Evolutionary conservation across 2,888 invertebrate genomes (phyloP), one percentile per base, ranked within the genome.

Genomic region (Thereva unica): DNA sequence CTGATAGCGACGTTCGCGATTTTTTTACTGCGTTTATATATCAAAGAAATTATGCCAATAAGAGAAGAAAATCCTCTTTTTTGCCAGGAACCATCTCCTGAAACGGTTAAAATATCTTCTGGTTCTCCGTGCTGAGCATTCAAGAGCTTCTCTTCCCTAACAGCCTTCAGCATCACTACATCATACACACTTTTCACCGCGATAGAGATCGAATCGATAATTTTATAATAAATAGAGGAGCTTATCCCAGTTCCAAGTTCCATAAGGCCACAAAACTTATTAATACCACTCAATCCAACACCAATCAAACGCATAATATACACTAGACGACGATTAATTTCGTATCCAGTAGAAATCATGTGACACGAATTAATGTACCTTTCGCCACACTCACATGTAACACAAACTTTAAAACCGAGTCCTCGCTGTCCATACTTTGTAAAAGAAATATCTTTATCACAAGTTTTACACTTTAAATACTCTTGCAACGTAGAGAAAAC

Each of bases 21-120:
- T n/a, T n/a, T n/a, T n/a, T n/a, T n/a, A n/a, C n/a, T n/a, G n/a
- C n/a, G n/a, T n/a, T n/a, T n/a, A n/a, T n/a, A n/a, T n/a, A n/a
- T n/a, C n/a, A 49, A 37, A 63, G 10, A 5, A 10, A 49, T 7
- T 49, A 49, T 63, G 12, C 49, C 63, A 5, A 50, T 23, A 8
- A 63, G 50, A 49, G 40, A 50, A 37, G n/a, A 5, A 63, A 38
- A 8, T 10, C 64, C 64, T 40, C 64, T 7, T 54, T 42, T 64
- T 5, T 38, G 23, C 64, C 64, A 54, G 23, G 64, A 54, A 42
- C 64, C 64, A 41, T 64, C 64, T 9, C 64, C 64, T 4, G 54
- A 64, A 42, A 64, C 54, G 10, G 42, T 41, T 23, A 64, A 34
- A 42, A 54, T 41, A 54, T 64, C 37, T 41, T 54, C 7, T 34